Conservation (phyloP, 2,113 vertebrate species). For the Lepidothrix coronata region DNA sequence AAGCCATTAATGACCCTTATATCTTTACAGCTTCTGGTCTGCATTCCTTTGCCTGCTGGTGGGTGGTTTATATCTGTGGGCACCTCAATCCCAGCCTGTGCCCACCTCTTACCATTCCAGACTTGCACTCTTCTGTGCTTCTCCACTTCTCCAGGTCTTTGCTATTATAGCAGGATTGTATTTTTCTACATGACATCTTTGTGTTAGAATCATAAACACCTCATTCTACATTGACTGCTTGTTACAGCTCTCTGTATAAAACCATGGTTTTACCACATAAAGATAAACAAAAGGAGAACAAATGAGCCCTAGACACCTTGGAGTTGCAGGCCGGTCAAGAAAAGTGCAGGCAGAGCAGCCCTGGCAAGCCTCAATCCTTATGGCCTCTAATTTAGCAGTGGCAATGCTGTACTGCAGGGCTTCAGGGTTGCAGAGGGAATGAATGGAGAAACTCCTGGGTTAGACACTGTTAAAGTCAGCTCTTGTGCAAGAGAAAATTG, state of each 20-base stretch:
- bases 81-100: background rate
- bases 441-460: background rate
- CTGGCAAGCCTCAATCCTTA: background rate
- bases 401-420: background rate
- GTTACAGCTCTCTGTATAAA: background rate
- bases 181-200: background rate
- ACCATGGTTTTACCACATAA: background rate
- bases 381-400: background rate
- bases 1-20: background rate
- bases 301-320: background rate
- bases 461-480: background rate
- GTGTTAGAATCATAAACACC: background rate
- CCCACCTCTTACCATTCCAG: background rate
- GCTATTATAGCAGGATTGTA: background rate
- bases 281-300: background rate
- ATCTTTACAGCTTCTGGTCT: background rate
- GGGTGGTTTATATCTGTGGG: background rate
- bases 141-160: background rate
- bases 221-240: background rate
- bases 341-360: background rate
- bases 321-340: background rate
- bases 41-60: background rate
- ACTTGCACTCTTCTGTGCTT: background rate
- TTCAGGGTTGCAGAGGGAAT: fast-evolving
- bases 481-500: background rate